Base-by-base conservation (phyloP, 37 sponge, comb jelly and placozoan genomes). In the Geodia barretti region DNA sequence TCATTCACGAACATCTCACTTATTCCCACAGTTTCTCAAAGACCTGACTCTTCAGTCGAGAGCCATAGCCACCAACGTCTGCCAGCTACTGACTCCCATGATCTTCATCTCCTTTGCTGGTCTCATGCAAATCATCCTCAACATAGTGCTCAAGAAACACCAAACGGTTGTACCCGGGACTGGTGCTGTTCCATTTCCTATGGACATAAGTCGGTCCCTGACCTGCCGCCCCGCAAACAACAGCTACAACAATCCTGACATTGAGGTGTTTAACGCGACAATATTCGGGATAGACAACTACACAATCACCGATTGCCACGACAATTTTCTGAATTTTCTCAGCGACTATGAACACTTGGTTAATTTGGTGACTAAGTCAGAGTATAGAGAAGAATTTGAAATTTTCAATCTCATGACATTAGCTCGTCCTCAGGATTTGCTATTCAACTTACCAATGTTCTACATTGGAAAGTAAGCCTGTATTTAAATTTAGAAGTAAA, bases 21-120 rank as follows among this genome's bases (percentile, higher is more conserved):
- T 1, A 4, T 24, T 58, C 64, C 4, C 64, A 0, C 60, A 92
- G 93, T 92, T 92, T 72, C 78, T 92, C 33, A 92, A 84, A 70
- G 83, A 88, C 77, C 60, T 88, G 8, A 81, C 89, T 1, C 82
- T 92, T 1, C 93, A 88, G 74, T 73, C 59, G 41, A 68, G 85
- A 23, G 74, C 93, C 11, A 41, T 65, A 32, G 77, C 40, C 11
- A 84, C 85, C 84, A 84, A 79, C 39, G 30, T 92, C 33, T 92
- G 93, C 74, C 93, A 92, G 79, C 60, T 92, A 23, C 73, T 92
- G 8, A 88, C 82, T 76, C 93, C 93, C 1, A 28, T 85, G 3
- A 68, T 88, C 31, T 80, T 92, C 74, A 68, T 92, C 29, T 23
- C 37, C 24, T 85, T 92, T 75, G 89, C 85, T 0, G 93, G 93